phyloP scores from a whole-genome alignment of 2,113 vertebrate genomes.

The Naja naja region DNA sequence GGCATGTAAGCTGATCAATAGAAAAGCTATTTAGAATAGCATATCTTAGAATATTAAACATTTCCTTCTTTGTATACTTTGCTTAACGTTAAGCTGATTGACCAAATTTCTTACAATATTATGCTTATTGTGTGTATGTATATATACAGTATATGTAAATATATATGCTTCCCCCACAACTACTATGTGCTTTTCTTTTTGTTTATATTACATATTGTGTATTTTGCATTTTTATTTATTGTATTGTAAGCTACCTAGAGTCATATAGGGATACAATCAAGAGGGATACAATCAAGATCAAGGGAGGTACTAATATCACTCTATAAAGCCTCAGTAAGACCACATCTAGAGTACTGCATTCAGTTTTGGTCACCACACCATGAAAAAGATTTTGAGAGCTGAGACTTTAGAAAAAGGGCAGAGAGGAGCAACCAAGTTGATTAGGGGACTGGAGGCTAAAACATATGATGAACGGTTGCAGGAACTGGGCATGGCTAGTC shows the following conservation, averaged over 20 bases:
- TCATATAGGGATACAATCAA: not conserved
- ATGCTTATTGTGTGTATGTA: not conserved
- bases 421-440: too few relatives aligned
- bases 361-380: too few relatives aligned
- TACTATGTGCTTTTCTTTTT: not conserved
- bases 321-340: too few relatives aligned
- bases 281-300: too few relatives aligned
- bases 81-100: conserved; percentile 53
- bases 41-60: conserved; percentile 22
- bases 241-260: not conserved
- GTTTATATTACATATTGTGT: not conserved
- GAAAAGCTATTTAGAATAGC: not conserved
- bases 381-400: too few relatives aligned
- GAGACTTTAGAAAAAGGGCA: too few relatives aligned
- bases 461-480: too few relatives aligned
- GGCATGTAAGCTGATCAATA: not conserved
- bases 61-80: conserved; percentile 51
- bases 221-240: not conserved
- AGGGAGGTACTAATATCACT: too few relatives aligned
- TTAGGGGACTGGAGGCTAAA: too few relatives aligned
- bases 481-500: too few relatives aligned
- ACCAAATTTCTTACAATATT: conserved; percentile 29
- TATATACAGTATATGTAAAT: not conserved
- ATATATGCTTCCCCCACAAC: not conserved
- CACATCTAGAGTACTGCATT: too few relatives aligned